Conservation (phyloP, 2,113 vertebrate species). For the Poecile atricapillus region DNA sequence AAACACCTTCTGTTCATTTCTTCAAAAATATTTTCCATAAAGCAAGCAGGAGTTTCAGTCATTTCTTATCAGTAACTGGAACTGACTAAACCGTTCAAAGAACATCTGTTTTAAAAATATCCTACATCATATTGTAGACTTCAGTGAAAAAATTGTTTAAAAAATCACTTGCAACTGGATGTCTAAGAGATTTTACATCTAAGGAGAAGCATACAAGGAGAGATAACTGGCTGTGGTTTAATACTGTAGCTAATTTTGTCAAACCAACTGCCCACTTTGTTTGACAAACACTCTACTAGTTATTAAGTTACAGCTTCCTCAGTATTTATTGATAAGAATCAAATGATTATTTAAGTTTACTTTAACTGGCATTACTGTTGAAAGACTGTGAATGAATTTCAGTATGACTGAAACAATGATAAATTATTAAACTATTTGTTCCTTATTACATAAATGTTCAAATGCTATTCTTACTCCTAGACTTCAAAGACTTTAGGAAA, state of each 20-base stretch:
- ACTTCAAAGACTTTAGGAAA: not conserved
- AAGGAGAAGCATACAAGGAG: not conserved
- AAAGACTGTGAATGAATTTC: not conserved
- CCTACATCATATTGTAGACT: not conserved
- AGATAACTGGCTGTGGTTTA: not conserved
- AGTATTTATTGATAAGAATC: not conserved
- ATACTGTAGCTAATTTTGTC: not conserved
- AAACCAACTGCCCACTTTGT: not conserved
- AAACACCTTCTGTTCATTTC: not conserved
- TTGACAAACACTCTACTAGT: not conserved
- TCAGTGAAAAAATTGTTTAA: not conserved
- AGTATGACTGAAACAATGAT: not conserved
- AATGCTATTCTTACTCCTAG: not conserved
- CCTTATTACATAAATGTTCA: not conserved
- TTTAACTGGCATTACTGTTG: not conserved
- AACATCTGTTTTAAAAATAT: not conserved
- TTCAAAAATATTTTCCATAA: not conserved
- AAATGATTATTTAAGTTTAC: not conserved
- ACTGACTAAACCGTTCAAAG: not conserved
- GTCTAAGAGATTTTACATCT: not conserved
- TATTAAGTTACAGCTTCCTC: not conserved
- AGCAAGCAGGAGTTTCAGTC: not conserved
- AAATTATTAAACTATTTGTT: not conserved
- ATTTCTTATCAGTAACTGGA: not conserved
- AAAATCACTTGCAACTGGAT: not conserved